Base-by-base conservation (phyloP, 2,113 vertebrate species). In the Triplophysa tibetana region DNA sequence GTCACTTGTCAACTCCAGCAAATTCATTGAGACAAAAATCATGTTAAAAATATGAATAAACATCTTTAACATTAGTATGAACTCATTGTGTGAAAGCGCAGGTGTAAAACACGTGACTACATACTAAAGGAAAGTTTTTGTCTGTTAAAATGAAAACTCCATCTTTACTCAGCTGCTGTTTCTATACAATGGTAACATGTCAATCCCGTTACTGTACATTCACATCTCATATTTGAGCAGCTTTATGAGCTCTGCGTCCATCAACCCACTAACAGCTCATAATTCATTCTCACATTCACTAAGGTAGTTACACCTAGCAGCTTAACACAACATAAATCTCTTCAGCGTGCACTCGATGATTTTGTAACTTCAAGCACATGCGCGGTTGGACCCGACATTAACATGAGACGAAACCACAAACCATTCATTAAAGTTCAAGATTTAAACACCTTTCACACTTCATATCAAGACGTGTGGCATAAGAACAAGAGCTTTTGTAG, bases 251-350 rank as follows among this genome's bases (percentile, higher is more conserved):
- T 54, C 68, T 33, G 50, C 13, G 52, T 58, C n/a, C 50, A 21
- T 72, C 26, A 19, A 17, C 33, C 52, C 52, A 38, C 52, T 38
- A 52, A 56, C 69, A 58, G 69, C 19, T 72, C 54, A 72, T 72
- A 52, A 72, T 58, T 72, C 52, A 78, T 21, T 60, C 56, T 68
- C 33, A 67, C 52, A 58, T 56, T 69, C 76, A 78, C 24, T 43
- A 68, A 78, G 63, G 75, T 67, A 70, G 68, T 70, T 54, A 70
- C 68, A 19, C 68, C 19, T 3, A 70, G 50, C 56, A 29, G 56
- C 52, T 58, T 38, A 33, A 72, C 69, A 72, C 9, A 38, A 14
- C 69, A 72, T 72, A 58, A 72, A 56, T 72, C 52, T 56, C 33
- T 38, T 56, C 26, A 21, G 0, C 21, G 69, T 13, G 5, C 69